Base-by-base conservation (phyloP, 2,113 vertebrate species). In the Limnothrissa miodon region DNA sequence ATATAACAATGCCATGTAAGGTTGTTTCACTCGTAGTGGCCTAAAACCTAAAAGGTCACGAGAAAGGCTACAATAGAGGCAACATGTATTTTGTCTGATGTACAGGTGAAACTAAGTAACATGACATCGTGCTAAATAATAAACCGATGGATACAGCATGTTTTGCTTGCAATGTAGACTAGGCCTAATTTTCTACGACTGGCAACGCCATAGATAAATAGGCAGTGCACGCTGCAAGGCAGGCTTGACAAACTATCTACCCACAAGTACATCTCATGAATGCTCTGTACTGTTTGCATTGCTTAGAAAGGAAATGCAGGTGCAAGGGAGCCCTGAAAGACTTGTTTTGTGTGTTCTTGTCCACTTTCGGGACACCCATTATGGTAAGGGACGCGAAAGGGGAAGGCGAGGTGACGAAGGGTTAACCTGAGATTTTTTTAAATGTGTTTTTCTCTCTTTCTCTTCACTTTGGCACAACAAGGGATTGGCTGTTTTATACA, bases 401-500 rank as follows among this genome's bases (percentile, higher is more conserved):
- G 92, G 87, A 51, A 85, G 84, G 83, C 79, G 79, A 78, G 87
- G 87, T 86, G 89, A 90, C 90, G 91, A 92, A 91, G 92, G 92
- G 94, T 95, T 94, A 92, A 93, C 89, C 92, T 87, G 88, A 90
- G 88, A 86, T 88, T 86, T 79, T 81, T 74, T 74, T 17, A 74
- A 74, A 74, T 74, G 66, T 74, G 66, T 74, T 74, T 82, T 80
- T 84, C 66, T 74, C 78, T 56, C 17, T 83, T 90, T 90, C 92
- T 90, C 51, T 79, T 78, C 66, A 74, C 66, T 86, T 92, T 95
- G 93, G 93, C 94, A 92, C 87, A 87, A 88, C 78, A 62, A 86
- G 84, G 86, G 87, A 85, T 89, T 78, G 87, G 85, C 85, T 85
- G 85, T 91, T 91, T 90, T 87, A 94, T 92, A 93, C 93, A 94